Base-by-base conservation (phyloP, 2,113 vertebrate genomes). In the Onychostoma macrolepis region DNA sequence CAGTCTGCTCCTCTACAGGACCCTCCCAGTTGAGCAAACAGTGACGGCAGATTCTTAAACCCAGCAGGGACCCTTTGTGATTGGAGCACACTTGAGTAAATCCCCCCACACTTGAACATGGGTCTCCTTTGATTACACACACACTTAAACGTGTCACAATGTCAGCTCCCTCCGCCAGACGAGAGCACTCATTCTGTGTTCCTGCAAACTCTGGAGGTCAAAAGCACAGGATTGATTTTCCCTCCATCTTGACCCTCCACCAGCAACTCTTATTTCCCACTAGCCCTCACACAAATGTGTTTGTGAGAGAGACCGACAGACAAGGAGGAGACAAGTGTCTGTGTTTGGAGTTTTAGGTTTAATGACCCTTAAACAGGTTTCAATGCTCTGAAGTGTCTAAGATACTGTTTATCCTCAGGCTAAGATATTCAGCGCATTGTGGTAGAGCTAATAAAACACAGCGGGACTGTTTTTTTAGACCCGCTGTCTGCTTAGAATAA, bases 241-340 rank as follows among this genome's bases (percentile, higher is more conserved):
- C 26, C 45, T 50, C 33, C 4, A 7, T 11, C n/a, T 45, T 61
- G 63, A 33, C 80, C 43, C 28, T 63, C n/a, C 72, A 65, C 41
- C 30, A 17, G 79, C 15, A 65, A 41, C 41, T 71, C 56, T 67
- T 88, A 74, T 84, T 74, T 84, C 82, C 67, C 80, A 63, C 11
- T 30, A 41, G 36, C 33, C 12, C 50, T 43, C 28, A 28, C 21
- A 36, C 79, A 75, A 67, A n/a, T 71, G 74, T 71, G 30, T 28
- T 50, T 28, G 53, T 67, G 30, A 71, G 12, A 69, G 7, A 85
- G 74, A 58, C 7, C 4, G 12, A 21, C 30, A 43, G 53, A 33
- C 1, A 33, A 30, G 11, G 36, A 21, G 28, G 43, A 69, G 45
- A 41, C 11, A 38, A 56, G 48, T 36, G 63, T 12, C 17, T 53